Evolutionary conservation across 2,888 invertebrate genomes (phyloP).

Genomic region (Nysson spinosus): DNA sequence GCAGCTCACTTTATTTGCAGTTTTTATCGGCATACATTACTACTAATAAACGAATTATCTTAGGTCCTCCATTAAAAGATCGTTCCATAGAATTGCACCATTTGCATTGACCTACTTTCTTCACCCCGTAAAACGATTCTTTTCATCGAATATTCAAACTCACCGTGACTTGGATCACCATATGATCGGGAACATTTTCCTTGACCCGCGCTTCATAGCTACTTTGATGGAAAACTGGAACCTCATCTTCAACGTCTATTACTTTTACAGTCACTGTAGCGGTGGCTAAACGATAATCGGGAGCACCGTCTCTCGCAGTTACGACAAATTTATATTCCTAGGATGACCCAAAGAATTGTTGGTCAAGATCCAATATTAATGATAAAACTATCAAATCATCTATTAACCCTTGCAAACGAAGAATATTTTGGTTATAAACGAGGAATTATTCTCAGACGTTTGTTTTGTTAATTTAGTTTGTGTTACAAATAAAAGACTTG

Average conservation of each 20-base stretch:
- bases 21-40: too few relatives aligned
- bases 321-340: slow-evolving; percentile 90
- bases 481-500: too few relatives aligned
- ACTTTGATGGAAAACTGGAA: slow-evolving; percentile 86
- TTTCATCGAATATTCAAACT: slow-evolving; percentile 48
- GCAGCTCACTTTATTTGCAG: too few relatives aligned
- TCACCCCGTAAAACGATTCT: background rate
- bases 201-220: slow-evolving; percentile 89
- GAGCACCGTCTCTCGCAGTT: slow-evolving; percentile 92
- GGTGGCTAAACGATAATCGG: slow-evolving; percentile 90
- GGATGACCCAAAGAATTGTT: too few relatives aligned
- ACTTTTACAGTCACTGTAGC: slow-evolving; percentile 91
- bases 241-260: slow-evolving; percentile 89
- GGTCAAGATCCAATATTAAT: background rate
- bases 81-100: background rate
- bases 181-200: slow-evolving; percentile 89
- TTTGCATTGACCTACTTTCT: background rate
- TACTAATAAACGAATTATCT: too few relatives aligned
- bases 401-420: too few relatives aligned
- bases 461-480: too few relatives aligned
- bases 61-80: too few relatives aligned
- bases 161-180: slow-evolving; percentile 88
- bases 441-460: too few relatives aligned
- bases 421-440: too few relatives aligned
- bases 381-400: too few relatives aligned